Percentiles rank a stretch among this genome's conserved stretches.
phyloP scores from a whole-genome alignment of 2,797 vertebrate species.

The Hippopotamyrus pictus region DNA sequence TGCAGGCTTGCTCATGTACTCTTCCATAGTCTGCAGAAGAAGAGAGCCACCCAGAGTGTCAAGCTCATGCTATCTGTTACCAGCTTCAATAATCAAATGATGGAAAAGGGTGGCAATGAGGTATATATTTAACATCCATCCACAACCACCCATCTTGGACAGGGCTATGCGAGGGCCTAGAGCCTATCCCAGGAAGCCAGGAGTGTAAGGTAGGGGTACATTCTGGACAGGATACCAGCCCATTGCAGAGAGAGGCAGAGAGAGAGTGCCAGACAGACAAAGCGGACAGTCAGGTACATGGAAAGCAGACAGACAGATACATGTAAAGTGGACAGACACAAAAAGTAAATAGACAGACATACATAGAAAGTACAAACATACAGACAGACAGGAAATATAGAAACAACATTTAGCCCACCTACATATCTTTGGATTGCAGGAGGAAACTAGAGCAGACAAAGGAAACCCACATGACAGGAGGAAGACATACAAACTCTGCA shows the following conservation, averaged over 20 bases:
- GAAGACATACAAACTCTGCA: not conserved
- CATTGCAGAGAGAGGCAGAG: not conserved
- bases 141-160: not conserved
- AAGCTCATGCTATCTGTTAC: not conserved
- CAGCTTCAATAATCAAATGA: not conserved
- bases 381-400: not conserved
- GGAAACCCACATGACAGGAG: not conserved
- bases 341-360: not conserved
- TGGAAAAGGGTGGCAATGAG: not conserved
- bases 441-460: not conserved
- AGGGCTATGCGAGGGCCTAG: not conserved
- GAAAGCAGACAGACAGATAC: not conserved
- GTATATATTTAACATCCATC: not conserved
- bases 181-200: not conserved
- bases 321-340: not conserved
- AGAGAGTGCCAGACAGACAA: not conserved
- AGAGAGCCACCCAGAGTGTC: constrained; percentile 12
- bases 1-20: constrained; percentile 83
- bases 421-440: not conserved
- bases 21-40: constrained; percentile 76
- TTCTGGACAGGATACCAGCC: not conserved
- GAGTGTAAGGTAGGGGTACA: not conserved
- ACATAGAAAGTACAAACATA: not conserved
- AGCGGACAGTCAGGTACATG: not conserved
- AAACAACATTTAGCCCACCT: not conserved